phyloP scores from a whole-genome alignment of 1,140 invertebrate genomes.

The Sminthurides bifidus region DNA sequence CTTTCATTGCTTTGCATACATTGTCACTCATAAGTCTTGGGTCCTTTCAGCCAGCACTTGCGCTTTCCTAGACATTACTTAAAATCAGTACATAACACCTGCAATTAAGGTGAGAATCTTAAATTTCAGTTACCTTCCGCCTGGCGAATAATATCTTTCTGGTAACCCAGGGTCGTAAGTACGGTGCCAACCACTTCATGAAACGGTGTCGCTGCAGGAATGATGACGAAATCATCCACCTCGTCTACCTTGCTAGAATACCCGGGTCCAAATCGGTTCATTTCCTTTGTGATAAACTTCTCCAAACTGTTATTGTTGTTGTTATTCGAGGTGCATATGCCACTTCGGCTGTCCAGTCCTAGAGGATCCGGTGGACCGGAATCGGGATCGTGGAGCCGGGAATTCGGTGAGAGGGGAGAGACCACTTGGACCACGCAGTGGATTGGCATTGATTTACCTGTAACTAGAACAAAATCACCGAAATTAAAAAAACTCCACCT shows the following conservation, averaged over 20 bases:
- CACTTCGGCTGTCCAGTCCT: too few species aligned
- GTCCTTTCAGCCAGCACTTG: too few species aligned
- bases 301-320: slow-evolving; percentile 9
- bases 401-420: too few species aligned
- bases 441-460: slow-evolving; percentile 80
- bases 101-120: neutral
- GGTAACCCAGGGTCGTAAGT: slow-evolving; percentile 63
- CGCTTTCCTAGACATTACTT: too few species aligned
- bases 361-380: slow-evolving; percentile 9
- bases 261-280: neutral
- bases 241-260: slow-evolving; percentile 52
- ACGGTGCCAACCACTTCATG: slow-evolving; percentile 67
- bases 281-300: neutral
- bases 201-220: slow-evolving; percentile 75
- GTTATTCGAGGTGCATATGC: neutral
- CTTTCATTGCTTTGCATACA: too few species aligned
- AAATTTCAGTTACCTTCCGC: slow-evolving; percentile 56
- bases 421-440: slow-evolving; percentile 77
- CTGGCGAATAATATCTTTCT: slow-evolving; percentile 55
- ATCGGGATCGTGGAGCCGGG: too few species aligned
- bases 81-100: too few species aligned
- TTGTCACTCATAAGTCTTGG: too few species aligned
- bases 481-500: slow-evolving; percentile 12
- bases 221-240: slow-evolving; percentile 83
- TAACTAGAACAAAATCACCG: neutral